A percentile compares a stretch with the other conserved stretches of the same genome.
Conservation (phyloP, 2,797 vertebrate species). For the Choloepus didactylus region DNA sequence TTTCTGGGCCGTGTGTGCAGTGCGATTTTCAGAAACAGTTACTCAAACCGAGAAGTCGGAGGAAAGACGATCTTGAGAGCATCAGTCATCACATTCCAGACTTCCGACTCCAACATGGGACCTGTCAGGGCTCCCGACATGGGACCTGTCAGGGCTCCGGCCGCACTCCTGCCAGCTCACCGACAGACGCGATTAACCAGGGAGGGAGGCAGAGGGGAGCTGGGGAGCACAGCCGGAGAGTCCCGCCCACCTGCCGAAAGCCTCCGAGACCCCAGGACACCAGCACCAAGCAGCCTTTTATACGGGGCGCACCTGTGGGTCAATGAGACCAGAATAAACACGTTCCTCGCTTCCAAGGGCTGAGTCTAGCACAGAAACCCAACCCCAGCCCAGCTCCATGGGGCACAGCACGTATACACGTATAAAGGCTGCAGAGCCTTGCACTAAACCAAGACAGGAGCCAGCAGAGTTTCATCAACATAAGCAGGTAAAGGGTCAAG, state of each 20-base stretch:
- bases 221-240: fast-evolving
- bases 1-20: background rate
- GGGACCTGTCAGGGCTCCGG: background rate
- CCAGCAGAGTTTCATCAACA: background rate
- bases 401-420: fast-evolving
- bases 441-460: fast-evolving
- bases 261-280: background rate
- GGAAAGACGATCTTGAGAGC: background rate
- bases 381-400: background rate
- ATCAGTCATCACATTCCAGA: background rate
- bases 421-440: background rate
- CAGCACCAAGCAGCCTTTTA: background rate
- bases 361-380: background rate
- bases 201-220: background rate
- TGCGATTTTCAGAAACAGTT: background rate
- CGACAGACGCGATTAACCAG: background rate
- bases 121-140: background rate
- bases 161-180: fast-evolving
- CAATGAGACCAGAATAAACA: background rate
- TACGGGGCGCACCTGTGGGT: fast-evolving
- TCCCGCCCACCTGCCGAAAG: background rate
- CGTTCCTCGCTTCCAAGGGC: background rate
- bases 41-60: background rate
- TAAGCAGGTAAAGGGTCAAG: background rate
- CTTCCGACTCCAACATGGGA: background rate